Conservation (phyloP, 2,888 invertebrate genomes). For the Diarsia dahlii region DNA sequence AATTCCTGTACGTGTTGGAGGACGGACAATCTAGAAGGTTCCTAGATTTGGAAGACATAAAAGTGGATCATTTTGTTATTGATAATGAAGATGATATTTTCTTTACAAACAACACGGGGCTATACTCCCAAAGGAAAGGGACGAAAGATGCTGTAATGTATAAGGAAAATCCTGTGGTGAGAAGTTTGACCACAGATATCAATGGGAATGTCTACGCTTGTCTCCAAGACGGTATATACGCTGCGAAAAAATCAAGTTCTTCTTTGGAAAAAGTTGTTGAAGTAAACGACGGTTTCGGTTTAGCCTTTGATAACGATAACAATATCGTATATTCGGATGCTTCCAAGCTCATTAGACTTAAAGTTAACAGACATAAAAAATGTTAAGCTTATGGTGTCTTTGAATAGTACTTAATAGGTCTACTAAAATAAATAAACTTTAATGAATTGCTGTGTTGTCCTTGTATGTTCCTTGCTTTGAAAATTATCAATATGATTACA, state of each 20-base stretch:
- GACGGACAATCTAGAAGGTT: slow-evolving; percentile 74
- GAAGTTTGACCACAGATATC: slow-evolving; percentile 77
- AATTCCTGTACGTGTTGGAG: slow-evolving; percentile 76
- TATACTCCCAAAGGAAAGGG: slow-evolving; percentile 79
- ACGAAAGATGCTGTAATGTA: slow-evolving; percentile 75
- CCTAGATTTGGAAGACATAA: slow-evolving; percentile 81
- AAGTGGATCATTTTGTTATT: slow-evolving; percentile 81
- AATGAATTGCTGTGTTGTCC: background rate
- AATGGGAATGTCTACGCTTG: slow-evolving; percentile 78
- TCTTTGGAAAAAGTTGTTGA: slow-evolving; percentile 72
- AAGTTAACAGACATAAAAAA: slow-evolving; percentile 66
- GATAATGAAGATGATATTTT: slow-evolving; percentile 78
- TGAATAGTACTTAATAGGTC: slow-evolving; percentile 27
- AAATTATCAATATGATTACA: background rate
- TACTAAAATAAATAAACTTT: slow-evolving; percentile 21
- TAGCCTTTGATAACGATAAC: slow-evolving; percentile 82
- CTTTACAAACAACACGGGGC: slow-evolving; percentile 80
- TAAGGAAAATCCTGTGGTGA: slow-evolving; percentile 61
- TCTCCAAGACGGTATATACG: slow-evolving; percentile 78
- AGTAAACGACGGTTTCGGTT: slow-evolving; percentile 79
- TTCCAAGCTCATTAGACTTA: slow-evolving; percentile 71
- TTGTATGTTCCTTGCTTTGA: background rate
- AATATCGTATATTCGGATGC: slow-evolving; percentile 81
- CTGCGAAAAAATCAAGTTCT: slow-evolving; percentile 68
- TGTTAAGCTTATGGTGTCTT: slow-evolving; percentile 60